Conservation (phyloP, 2,113 vertebrate species). For the Pelusios castaneus region DNA sequence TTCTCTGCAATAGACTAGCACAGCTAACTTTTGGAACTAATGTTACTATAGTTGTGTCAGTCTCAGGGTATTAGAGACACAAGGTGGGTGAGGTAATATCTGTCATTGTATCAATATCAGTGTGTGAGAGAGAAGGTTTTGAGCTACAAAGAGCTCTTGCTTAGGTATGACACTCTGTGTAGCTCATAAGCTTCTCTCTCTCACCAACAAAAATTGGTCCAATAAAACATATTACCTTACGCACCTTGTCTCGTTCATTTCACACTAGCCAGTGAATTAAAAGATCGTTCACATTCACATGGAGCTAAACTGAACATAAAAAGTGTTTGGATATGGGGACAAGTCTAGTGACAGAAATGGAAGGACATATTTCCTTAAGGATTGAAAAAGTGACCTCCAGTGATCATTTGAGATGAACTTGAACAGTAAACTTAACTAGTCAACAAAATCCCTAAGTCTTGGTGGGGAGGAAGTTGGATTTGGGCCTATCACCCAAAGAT, state of each 20-base stretch:
- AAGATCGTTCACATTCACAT: neutral
- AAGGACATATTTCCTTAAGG: neutral
- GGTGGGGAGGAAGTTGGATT: neutral
- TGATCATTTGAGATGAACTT: neutral
- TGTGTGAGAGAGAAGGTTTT: too few relatives aligned
- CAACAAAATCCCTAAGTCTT: neutral
- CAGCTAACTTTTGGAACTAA: neutral
- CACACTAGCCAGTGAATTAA: neutral
- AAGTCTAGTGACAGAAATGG: neutral
- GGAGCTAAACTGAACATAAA: neutral
- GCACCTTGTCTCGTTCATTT: neutral
- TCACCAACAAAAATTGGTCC: too few relatives aligned
- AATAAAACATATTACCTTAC: neutral
- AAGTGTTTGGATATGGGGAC: neutral
- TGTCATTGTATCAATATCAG: too few relatives aligned
- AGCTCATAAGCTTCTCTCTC: too few relatives aligned
- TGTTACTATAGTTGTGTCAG: neutral
- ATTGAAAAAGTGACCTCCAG: neutral
- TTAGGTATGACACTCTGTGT: too few relatives aligned
- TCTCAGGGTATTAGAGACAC: neutral
- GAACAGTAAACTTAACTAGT: neutral
- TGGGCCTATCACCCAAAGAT: neutral
- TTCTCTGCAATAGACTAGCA: too few relatives aligned
- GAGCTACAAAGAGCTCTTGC: too few relatives aligned
- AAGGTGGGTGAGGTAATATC: neutral